Base-by-base conservation (phyloP, 2,888 invertebrate genomes). In the Flexamia atlantica region DNA sequence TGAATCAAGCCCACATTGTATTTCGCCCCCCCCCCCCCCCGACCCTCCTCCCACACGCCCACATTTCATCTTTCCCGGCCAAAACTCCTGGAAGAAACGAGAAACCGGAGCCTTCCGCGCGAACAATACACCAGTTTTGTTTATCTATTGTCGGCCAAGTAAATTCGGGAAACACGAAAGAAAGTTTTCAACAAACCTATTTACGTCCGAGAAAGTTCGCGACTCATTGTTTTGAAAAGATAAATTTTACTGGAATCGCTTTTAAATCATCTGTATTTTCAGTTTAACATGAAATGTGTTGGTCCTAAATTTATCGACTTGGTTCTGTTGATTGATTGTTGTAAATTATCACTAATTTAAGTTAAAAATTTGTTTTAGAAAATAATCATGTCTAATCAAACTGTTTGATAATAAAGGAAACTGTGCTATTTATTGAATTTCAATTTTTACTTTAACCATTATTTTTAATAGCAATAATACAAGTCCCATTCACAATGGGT, bases 131-230 rank as follows among this genome's bases (percentile, higher is more conserved):
- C 64, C 53, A 30, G 64, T 30, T 53, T 53, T 64, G 64, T 64
- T 64, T 64, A 30, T 64, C 64, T 64, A 64, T 64, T 64, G 64
- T 64, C 30, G 64, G 64, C 64, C 64, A 64, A 25, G 64, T 64
- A 64, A 64, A 64, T 64, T 64, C 64, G 64, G 64, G 30, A 64
- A 64, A 64, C 64, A 64, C 64, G 64, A 64, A 64, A 64, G 64
- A 64, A 64, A 64, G 64, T 64, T 64, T 17, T 17, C 20, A 64
- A 64, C 64, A 64, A 64, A 64, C 64, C 64, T 64, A 30, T 64
- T 64, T 64, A 30, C 30, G 64, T 25, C 57, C 28, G 28, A 5
- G 64, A 30, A 64, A 64, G 28, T 64, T 64, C 14, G 28, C 28
- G 64, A 28, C 28, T 30, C 28, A 64, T 64, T 64, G 64, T 64